These are phyloP conservation scores for Hydropotes inermis DNA, from an alignment of 2,113 vertebrate genomes.

Conservation along the genomic window DNA sequence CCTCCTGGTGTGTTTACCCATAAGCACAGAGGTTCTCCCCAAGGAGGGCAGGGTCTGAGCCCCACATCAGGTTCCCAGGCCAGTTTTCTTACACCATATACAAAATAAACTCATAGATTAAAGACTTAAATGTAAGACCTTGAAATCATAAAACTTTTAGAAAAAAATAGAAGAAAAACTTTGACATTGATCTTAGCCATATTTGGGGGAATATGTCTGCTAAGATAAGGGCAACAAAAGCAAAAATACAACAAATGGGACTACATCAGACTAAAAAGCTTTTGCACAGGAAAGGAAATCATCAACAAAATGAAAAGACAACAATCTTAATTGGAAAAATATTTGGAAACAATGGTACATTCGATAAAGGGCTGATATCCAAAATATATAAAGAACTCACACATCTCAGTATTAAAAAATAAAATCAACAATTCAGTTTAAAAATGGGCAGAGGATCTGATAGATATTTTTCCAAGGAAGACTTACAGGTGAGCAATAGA, in stretches of 20 bases:
- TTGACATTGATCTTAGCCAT: background rate
- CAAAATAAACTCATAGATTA: background rate
- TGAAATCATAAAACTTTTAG: background rate
- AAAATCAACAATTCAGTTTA: background rate
- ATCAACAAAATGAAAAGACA: background rate
- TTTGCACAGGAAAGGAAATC: background rate
- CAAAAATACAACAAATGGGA: background rate
- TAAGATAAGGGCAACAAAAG: background rate
- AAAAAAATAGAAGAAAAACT: background rate
- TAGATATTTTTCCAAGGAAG: background rate
- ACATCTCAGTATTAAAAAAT: background rate
- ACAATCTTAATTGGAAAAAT: background rate
- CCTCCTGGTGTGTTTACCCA: background rate
- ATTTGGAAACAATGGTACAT: background rate
- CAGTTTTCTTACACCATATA: background rate
- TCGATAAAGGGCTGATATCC: background rate
- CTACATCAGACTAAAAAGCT: background rate
- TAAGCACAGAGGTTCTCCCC: background rate
- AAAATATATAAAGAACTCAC: background rate
- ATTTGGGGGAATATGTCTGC: background rate
- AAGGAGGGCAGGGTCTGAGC: background rate
- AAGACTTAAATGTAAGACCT: background rate
- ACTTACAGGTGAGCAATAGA: background rate
- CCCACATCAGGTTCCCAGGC: background rate
- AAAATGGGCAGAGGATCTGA: background rate